Base-by-base conservation (phyloP, 2,797 vertebrate genomes). In the Pantherophis vulpinus region DNA sequence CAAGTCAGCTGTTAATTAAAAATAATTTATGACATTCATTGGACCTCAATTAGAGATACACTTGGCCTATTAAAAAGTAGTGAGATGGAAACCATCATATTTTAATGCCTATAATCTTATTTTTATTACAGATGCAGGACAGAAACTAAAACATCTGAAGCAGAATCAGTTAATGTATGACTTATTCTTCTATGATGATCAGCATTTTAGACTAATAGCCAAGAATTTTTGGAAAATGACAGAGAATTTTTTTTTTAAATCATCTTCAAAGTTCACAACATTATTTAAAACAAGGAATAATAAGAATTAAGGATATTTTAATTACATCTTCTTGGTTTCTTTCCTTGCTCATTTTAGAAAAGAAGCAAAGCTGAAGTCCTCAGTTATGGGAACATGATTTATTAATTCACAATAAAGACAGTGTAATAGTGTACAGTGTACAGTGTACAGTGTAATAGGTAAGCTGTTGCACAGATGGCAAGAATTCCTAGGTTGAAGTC, bases 231-330 rank as follows among this genome's bases (percentile, higher is more conserved):
- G 60, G 29, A 95, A 92, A 87, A 90, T n/a, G 89, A 93, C 3
- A 60, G 7, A 66, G 5, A 66, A 70, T 91, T n/a, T 90, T 93
- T 93, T 92, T 10, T 1, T 9, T 23, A 87, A 0, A 86, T 58
- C 42, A 74, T 83, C 20, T 88, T 74, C 88, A 87, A 89, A 95
- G 94, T 93, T 93, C 83, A 87, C 93, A 94, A 87, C 90, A 87
- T 42, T 79, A 42, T 79, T 42, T 79, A 79, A 42, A 79, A 79
- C 20, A 47, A 83, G 37, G 37, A 83, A 47, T 83, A 83, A 47
- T 25, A 83, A 83, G 3, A 25, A 83, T 47, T 42, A 2, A 1
- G 74, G 18, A 42, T 47, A 83, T 83, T 83, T 83, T 42, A 83
- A 83, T 83, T 47, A 47, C 4, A 47, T 25, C 20, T 42, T 83